Base-by-base conservation (phyloP, 2,797 vertebrate species). In the Cercopithecus hamlyni region DNA sequence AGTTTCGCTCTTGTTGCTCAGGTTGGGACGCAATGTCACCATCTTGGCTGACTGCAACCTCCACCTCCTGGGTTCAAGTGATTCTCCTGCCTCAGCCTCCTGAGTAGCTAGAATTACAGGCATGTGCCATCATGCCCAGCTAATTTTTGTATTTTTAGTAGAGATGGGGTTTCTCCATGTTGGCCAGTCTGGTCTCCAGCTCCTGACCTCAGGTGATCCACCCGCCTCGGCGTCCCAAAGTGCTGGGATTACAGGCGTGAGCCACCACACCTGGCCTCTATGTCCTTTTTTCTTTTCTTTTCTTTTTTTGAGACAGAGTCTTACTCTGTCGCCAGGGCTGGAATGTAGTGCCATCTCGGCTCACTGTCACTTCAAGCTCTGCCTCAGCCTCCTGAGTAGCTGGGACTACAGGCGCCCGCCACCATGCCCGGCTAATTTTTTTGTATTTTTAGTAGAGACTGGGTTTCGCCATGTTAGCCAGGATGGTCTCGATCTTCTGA, bases 321-420 rank as follows among this genome's bases (percentile, higher is more conserved):
- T 50, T 15, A 50, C 48, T 50, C 14, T 50, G 48, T 50, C 4
- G 15, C 48, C 14, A 0, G 15, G 48, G 14, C 4, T 50, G 48
- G 48, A 50, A 50, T 50, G 15, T 50, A 50, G 48, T 50, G 48
- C 48, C 48, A 50, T 50, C 48, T 50, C 15, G 0, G 48, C 4
- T 50, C 48, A 50, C 48, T 50, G 48, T 50, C 48, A 50, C 48
- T 50, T 15, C 4, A 50, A 50, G 48, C 48, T 17, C 33, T n/a
- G 15, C 33, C 64, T 67, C 33, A 67, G 64, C 64, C 15, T 67
- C 33, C 33, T 1, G 64, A 67, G 33, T 19, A 67, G 64, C 64
- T 67, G 14, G 33, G 64, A 67, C 4, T n/a, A 67, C 3, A n/a
- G 64, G 4, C 0, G 1, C 17, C 30, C 0, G 15, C 64, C 64